Percentiles rank a stretch among this genome's conserved stretches.
Conservation (phyloP, 2,797 vertebrate genomes). For the Helostoma temminkii region DNA sequence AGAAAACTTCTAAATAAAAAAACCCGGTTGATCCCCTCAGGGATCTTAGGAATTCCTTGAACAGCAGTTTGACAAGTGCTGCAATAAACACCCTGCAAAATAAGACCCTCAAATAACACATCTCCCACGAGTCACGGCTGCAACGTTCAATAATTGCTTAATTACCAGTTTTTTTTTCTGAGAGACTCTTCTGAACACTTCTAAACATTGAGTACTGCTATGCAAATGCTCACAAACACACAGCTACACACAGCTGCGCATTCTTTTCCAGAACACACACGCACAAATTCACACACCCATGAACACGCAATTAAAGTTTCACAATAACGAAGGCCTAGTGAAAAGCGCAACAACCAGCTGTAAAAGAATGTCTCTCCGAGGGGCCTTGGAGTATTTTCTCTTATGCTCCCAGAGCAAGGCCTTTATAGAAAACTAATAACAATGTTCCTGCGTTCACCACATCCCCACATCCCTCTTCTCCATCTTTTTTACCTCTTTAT, state of each 20-base stretch:
- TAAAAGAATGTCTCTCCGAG: slow-evolving; percentile 47
- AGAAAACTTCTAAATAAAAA: slow-evolving; percentile 28
- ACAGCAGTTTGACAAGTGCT: slow-evolving; percentile 23
- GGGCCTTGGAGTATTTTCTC: slow-evolving; percentile 49
- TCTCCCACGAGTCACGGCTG: slow-evolving; percentile 60
- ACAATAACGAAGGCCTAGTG: slow-evolving; percentile 54
- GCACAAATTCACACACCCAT: slow-evolving; percentile 8
- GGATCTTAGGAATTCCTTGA: slow-evolving; percentile 57
- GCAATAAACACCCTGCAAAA: slow-evolving; percentile 56
- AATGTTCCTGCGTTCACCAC: slow-evolving; percentile 58
- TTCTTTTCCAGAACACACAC: slow-evolving; percentile 2
- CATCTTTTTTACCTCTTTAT: slow-evolving; percentile 64
- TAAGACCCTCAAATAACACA: slow-evolving; percentile 35
- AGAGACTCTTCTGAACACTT: slow-evolving; percentile 55
- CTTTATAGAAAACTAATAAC: slow-evolving; percentile 68
- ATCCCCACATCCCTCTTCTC: slow-evolving; percentile 43
- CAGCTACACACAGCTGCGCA: slow-evolving; percentile 20
- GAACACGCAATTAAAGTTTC: slow-evolving; percentile 62
- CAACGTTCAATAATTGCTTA: slow-evolving; percentile 66
- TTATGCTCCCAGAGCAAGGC: slow-evolving; percentile 42
- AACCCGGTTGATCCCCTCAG: slow-evolving; percentile 27
- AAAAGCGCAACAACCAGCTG: slow-evolving; percentile 59
- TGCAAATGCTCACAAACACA: slow-evolving; percentile 28
- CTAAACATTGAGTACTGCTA: slow-evolving; percentile 3
- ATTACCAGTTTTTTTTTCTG: slow-evolving; percentile 63